Percentiles rank a stretch among this genome's conserved stretches.
Evolutionary conservation across 2,113 vertebrate genomes (phyloP).

Genomic region (Eudyptes chrysolophus): DNA sequence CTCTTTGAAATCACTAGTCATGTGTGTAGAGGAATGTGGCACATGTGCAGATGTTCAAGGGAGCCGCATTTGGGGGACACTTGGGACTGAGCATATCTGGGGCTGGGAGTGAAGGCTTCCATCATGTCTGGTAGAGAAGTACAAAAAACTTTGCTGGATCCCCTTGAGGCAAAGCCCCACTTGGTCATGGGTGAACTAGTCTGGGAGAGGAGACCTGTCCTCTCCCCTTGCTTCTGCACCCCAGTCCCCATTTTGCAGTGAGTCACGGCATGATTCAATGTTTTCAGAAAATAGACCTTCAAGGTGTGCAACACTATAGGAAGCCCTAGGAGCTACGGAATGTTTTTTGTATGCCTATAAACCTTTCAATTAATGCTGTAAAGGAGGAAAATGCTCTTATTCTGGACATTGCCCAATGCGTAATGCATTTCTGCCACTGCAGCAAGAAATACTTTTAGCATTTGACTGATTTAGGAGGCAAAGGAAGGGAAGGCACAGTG

Average conservation of each 20-base stretch:
- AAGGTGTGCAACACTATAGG: conserved; percentile 7
- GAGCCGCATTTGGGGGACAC: background rate
- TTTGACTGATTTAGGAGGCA: background rate
- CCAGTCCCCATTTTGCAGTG: background rate
- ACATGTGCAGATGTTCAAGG: background rate
- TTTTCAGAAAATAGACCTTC: conserved; percentile 40
- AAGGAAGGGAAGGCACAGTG: background rate
- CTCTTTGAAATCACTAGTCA: background rate
- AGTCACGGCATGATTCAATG: background rate
- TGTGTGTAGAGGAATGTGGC: background rate
- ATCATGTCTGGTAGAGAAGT: background rate
- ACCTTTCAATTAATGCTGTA: conserved; percentile 56
- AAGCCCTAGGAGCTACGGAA: conserved; percentile 57
- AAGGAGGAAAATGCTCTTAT: conserved; percentile 56
- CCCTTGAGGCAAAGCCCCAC: background rate
- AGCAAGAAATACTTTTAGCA: background rate
- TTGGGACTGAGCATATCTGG: background rate
- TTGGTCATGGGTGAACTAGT: background rate
- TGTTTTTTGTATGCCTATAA: conserved; percentile 60
- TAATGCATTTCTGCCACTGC: background rate
- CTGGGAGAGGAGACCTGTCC: background rate
- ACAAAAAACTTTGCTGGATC: background rate
- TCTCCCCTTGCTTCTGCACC: background rate
- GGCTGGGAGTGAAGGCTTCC: background rate
- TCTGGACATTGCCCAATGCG: conserved; percentile 48